Percentiles rank a stretch among this genome's conserved stretches.
Evolutionary conservation across 2,888 invertebrate genomes (phyloP).

Genomic region (Tryphoninae sp.): DNA sequence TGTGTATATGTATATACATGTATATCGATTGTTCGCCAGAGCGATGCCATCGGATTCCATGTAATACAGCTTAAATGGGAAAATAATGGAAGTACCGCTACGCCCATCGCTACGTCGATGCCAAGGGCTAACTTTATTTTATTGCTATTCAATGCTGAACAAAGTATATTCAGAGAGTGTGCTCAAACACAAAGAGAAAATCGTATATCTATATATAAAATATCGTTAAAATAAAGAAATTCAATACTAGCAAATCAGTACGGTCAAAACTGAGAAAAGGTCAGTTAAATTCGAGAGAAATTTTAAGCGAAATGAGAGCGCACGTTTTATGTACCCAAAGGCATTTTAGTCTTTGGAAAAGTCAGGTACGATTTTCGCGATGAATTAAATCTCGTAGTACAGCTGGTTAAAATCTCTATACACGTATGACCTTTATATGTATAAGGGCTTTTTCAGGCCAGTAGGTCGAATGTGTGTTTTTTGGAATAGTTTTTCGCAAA

Average conservation of each 20-base stretch:
- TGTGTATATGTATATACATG: not conserved
- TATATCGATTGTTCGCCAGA: conserved; percentile 55
- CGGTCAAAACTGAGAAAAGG: too few species aligned
- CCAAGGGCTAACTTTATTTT: conserved; percentile 48
- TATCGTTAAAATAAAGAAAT: not conserved
- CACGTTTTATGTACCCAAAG: not conserved
- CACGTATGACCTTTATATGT: not conserved
- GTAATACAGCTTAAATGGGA: conserved; percentile 76
- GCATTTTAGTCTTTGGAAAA: conserved; percentile 48
- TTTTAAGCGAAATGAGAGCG: not conserved
- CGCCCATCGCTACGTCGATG: conserved; percentile 62
- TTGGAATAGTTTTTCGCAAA: not conserved
- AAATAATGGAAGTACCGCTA: conserved; percentile 72
- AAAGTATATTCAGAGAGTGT: too few species aligned
- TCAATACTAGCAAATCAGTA: not conserved
- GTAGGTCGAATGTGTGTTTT: not conserved
- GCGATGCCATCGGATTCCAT: conserved; percentile 72
- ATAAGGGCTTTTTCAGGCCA: not conserved
- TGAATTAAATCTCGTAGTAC: conserved; percentile 37
- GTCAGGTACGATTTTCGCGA: conserved; percentile 43
- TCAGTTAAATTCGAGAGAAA: not conserved
- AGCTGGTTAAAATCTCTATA: not conserved
- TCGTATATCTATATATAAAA: not conserved
- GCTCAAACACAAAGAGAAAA: not conserved
- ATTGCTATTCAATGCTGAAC: conserved; percentile 28